Evolutionary conservation across 2,888 invertebrate species (phyloP), one percentile per base, ranked within the genome.

Genomic region (Philonicus albiceps): DNA sequence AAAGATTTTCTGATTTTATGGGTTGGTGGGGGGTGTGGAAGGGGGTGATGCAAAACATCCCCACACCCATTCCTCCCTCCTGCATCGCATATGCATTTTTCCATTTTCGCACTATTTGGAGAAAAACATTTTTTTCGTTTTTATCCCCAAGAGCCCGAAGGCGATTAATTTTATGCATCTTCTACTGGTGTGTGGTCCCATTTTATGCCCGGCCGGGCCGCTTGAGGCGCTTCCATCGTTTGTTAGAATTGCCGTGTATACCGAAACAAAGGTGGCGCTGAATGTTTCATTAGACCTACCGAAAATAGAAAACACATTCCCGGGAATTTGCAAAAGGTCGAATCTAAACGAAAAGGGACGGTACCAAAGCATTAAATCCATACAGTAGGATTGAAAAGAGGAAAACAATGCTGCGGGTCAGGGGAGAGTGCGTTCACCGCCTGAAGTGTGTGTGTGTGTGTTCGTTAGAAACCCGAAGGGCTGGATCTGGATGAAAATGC

Each of bases 261-360:
- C 13, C 7, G 74, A 74, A 74, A 31, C 31, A 74, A 74, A 74
- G 37, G 34, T n/a, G 30, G 27, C 31, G 19, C 19, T 74, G 74
- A 74, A 74, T 74, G 74, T 74, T 74, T 74, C 34, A 74, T 74
- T 37, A 74, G 37, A 34, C n/a, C n/a, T n/a, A n/a, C 74, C 27
- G 31, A 43, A 74, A 74, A 37, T 74, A 74, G 74, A 74, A 74
- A 74, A 74, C 74, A 74, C 19, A 74, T 74, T 74, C n/a, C 74
- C 74, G 6, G n/a, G 19, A 7, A 34, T 4, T 31, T 74, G 6
- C n/a, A 74, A 74, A 74, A 31, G 19, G 22, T 27, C 22, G 27
- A 64, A 64, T n/a, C 27, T 37, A 1, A 64, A 22, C 13, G 22
- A 27, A 64, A 64, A 64, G 22, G 64, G 64, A 64, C 27, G 64